phyloP scores from a whole-genome alignment of 2,113 vertebrate species.

The Nyctereutes procyonoides region DNA sequence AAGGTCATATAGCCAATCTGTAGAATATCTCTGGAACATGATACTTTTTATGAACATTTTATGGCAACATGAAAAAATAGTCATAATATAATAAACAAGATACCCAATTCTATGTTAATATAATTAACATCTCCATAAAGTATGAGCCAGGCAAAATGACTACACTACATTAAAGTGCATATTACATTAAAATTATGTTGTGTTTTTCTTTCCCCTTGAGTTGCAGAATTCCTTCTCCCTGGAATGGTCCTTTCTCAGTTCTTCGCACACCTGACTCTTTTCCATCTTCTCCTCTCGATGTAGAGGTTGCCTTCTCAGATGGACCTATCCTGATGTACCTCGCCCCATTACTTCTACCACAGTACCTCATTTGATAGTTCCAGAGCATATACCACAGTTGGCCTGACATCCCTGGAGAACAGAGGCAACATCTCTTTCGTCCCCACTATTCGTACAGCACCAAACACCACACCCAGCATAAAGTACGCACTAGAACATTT shows the following conservation, averaged over 20 bases:
- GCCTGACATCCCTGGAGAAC: not conserved
- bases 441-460: accelerated
- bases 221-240: not conserved
- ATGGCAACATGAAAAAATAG: not conserved
- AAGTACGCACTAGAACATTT: not conserved
- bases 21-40: not conserved
- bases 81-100: not conserved
- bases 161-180: not conserved
- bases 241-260: not conserved
- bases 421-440: not conserved
- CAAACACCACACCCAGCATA: too few species aligned
- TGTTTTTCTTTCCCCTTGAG: not conserved
- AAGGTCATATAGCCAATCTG: not conserved
- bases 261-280: not conserved
- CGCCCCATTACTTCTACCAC: accelerated
- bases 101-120: not conserved
- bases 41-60: not conserved
- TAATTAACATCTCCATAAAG: not conserved
- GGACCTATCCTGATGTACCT: not conserved
- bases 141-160: not conserved
- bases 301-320: not conserved
- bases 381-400: not conserved
- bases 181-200: not conserved
- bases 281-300: not conserved
- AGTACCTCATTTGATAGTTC: too few species aligned